Evolutionary conservation across 2,113 vertebrate species (phyloP).

Genomic region (Pedetes capensis): DNA sequence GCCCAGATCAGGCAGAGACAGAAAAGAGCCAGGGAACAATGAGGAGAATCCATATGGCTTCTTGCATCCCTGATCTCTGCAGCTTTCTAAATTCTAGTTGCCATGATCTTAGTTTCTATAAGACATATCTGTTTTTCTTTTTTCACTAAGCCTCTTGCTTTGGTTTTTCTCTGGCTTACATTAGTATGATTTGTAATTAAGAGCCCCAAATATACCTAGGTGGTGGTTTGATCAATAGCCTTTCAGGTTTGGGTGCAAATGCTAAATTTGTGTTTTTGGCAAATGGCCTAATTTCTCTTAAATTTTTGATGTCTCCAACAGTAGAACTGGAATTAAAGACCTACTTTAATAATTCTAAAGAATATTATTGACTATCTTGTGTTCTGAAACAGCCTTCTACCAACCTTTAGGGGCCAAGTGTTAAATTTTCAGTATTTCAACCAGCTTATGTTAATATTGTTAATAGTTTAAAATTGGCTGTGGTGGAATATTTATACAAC

Average conservation of each 20-base stretch:
- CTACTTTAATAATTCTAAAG: background rate
- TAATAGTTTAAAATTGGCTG: background rate
- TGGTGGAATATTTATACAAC: background rate
- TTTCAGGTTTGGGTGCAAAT: background rate
- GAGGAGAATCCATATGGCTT: background rate
- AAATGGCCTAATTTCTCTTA: background rate
- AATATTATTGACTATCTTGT: background rate
- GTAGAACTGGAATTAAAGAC: background rate
- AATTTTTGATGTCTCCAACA: background rate
- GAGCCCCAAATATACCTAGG: background rate
- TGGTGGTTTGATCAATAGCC: background rate
- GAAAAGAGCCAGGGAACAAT: background rate
- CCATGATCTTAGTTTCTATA: background rate
- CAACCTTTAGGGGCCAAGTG: background rate
- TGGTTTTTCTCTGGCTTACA: background rate
- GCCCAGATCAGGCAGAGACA: background rate
- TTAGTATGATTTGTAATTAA: background rate
- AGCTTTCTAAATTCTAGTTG: background rate
- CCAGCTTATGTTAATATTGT: background rate
- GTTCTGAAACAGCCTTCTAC: background rate
- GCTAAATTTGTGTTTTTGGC: background rate
- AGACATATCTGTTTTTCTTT: background rate
- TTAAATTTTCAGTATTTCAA: background rate
- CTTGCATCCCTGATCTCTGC: fast-evolving
- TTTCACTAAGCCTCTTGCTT: background rate